Evolutionary conservation across 2,113 vertebrate genomes (phyloP), one percentile per base, ranked within the genome.

Genomic region (Astur gentilis): DNA sequence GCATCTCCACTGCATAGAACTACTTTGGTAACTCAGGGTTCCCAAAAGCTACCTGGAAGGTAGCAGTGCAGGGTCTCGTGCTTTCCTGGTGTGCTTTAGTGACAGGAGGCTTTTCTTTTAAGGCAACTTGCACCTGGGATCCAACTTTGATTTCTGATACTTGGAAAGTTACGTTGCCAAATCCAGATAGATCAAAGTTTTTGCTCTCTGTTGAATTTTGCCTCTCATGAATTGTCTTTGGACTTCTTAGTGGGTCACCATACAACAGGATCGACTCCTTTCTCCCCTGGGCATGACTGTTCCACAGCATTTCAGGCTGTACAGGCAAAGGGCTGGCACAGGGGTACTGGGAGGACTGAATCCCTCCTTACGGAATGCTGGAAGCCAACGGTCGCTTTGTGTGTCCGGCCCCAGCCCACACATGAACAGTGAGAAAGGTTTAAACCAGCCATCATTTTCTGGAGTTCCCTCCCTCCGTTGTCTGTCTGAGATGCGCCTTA

Each of bases 21-120:
- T 21, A 0, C 26, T 9, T 40, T 13, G 65, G 40, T 27, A 22
- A 4, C 15, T 27, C 5, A 1, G 34, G 22, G 50, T 4, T 72
- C 76, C 86, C 76, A 4, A n/a, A 21, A 55, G 9, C 55, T 42
- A 7, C n/a, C 40, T 16, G 45, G 45, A 12, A 16, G n/a, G 45
- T 7, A 13, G n/a, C 34, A 13, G n/a, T 18, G n/a, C 62, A 55
- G 38, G 34, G 15, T n/a, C 65, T 44, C 31, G 1, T 11, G 22
- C 27, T 50, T 67, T 52, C 32, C 62, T 27, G 25, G 45, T 29
- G 2, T 20, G 23, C 26, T 38, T 62, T 11, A 32, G 62, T 6
- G 64, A 26, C 38, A 22, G 31, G 19, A 58, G 47, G 60, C 11
- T 58, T 73, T 45, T 65, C n/a, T n/a, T 42, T 27, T 2, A 16